These are phyloP conservation scores for Poecilia wingei DNA, from an alignment of 2,797 vertebrate genomes.

Conservation along the genomic window DNA sequence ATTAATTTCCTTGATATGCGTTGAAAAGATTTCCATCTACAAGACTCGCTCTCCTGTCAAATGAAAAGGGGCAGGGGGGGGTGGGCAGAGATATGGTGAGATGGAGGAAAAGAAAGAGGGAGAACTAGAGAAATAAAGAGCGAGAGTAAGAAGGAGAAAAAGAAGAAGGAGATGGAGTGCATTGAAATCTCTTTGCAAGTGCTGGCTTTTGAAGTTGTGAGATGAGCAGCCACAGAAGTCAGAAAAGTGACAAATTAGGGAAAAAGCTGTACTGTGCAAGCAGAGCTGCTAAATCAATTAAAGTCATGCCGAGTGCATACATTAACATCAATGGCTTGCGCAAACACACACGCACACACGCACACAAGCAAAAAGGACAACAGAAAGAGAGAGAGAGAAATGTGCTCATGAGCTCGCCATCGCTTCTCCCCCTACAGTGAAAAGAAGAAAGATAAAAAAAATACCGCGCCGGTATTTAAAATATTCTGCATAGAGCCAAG, in stretches of 20 bases:
- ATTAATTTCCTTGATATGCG: slow-evolving; percentile 79
- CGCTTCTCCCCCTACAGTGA: slow-evolving; percentile 64
- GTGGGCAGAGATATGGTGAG: slow-evolving; percentile 52
- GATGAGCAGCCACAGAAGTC: slow-evolving; percentile 80
- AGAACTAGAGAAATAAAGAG: slow-evolving; percentile 62
- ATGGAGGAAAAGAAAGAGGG: slow-evolving; percentile 43
- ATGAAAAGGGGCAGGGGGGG: slow-evolving; percentile 52
- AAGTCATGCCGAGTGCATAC: slow-evolving; percentile 79
- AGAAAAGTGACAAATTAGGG: slow-evolving; percentile 84
- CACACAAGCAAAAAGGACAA: slow-evolving; percentile 15
- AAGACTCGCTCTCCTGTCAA: slow-evolving; percentile 74
- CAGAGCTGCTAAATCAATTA: slow-evolving; percentile 83
- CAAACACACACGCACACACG: slow-evolving; percentile 28
- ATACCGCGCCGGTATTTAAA: slow-evolving; percentile 78
- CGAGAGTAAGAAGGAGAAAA: slow-evolving; percentile 51
- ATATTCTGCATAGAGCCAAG: slow-evolving; percentile 82
- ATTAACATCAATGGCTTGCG: slow-evolving; percentile 72
- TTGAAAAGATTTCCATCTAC: slow-evolving; percentile 78
- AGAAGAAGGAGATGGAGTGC: slow-evolving; percentile 49
- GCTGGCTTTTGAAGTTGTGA: slow-evolving; percentile 79
- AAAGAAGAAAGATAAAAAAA: slow-evolving; percentile 61
- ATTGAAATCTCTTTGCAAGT: slow-evolving; percentile 77
- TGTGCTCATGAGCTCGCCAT: slow-evolving; percentile 60
- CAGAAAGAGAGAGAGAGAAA: slow-evolving; percentile 37
- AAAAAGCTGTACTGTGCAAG: slow-evolving; percentile 78